A percentile compares a stretch with the other conserved stretches of the same genome.
phyloP scores from a whole-genome alignment of 2,888 invertebrate species.

The Pyrgus malvae region DNA sequence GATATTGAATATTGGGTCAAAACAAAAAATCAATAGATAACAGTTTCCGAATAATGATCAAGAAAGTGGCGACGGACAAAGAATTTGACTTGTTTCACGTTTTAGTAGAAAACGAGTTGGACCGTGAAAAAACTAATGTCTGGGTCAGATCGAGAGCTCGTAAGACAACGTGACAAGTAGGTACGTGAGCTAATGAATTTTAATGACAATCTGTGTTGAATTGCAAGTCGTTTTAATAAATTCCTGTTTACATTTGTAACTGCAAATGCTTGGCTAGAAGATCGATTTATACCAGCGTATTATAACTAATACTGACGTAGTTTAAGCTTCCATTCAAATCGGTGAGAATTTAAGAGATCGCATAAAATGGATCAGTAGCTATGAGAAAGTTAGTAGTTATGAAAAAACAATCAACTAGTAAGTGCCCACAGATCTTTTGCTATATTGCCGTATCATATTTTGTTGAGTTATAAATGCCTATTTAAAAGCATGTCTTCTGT shows the following conservation, averaged over 20 bases:
- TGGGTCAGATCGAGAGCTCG: slow-evolving; percentile 39
- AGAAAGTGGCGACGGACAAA: slow-evolving; percentile 15
- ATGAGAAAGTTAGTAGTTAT: no score
- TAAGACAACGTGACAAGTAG: background rate
- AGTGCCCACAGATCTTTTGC: background rate
- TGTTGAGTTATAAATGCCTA: no score
- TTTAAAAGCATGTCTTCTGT: background rate
- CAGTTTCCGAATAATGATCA: background rate
- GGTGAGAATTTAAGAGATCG: no score
- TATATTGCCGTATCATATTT: no score
- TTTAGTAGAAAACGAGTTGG: slow-evolving; percentile 45
- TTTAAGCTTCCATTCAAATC: no score
- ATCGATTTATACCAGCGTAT: no score
- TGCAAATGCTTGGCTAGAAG: slow-evolving; percentile 11
- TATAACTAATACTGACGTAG: no score
- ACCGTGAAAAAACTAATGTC: slow-evolving; percentile 49
- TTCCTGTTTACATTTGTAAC: slow-evolving; percentile 20
- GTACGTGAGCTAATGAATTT: slow-evolving; percentile 25
- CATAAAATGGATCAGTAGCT: no score
- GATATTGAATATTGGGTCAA: no score
- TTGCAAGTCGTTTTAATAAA: background rate
- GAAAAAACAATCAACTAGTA: background rate
- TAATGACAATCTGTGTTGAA: slow-evolving; percentile 29
- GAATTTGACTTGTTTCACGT: slow-evolving; percentile 30
- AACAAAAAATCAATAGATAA: slow-evolving; percentile 1